These are phyloP conservation scores for Porites lutea DNA, from an alignment of 64 coral and sea anemone species.

Conservation along the genomic window DNA sequence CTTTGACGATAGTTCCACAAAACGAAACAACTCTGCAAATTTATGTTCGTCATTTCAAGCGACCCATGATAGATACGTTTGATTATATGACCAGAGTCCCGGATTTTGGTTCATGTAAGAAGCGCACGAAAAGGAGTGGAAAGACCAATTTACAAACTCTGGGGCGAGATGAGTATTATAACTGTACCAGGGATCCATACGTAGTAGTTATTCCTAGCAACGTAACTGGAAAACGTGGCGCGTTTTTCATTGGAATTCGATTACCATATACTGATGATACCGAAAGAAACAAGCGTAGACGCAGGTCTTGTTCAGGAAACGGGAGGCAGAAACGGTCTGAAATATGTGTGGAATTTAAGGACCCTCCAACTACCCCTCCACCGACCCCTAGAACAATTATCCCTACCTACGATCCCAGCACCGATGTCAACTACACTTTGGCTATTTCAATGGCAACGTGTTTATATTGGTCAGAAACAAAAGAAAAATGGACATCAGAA, in stretches of 20 bases:
- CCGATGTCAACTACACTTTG: conserved; percentile 87
- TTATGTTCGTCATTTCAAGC: conserved; percentile 38
- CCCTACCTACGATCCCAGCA: conserved; percentile 70
- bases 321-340: conserved; percentile 73
- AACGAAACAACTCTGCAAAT: conserved; percentile 35
- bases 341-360: conserved; percentile 89
- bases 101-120: conserved; percentile 74
- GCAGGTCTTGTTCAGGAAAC: conserved; percentile 78
- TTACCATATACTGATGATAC: neutral
- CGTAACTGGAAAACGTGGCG: conserved; percentile 46
- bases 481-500: conserved; percentile 77
- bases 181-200: conserved; percentile 68
- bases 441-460: conserved; percentile 77
- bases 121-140: neutral
- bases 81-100: conserved; percentile 64
- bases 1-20: conserved; percentile 55
- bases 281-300: conserved; percentile 21
- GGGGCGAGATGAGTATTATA: conserved; percentile 9
- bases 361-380: conserved; percentile 81
- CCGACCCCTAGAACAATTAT: conserved; percentile 59
- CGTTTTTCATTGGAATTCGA: conserved; percentile 75
- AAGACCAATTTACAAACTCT: neutral
- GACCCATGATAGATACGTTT: conserved; percentile 64
- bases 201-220: conserved; percentile 50
- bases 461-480: conserved; percentile 79